Evolutionary conservation across 2,797 vertebrate species (phyloP).

Genomic region (Pithecia hirsuta): DNA sequence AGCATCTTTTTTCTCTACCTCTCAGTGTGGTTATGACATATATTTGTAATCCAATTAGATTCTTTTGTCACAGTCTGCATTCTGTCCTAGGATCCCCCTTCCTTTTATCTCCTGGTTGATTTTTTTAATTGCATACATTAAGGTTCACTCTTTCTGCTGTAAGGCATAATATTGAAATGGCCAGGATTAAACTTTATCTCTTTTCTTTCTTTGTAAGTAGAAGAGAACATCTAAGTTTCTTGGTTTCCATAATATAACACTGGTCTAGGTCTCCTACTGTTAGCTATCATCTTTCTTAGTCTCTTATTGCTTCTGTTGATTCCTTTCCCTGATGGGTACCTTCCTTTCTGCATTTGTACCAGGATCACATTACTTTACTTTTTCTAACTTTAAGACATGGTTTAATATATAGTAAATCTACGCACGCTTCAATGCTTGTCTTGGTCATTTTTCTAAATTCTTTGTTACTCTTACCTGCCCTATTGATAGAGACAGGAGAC

Average conservation of each 20-base stretch:
- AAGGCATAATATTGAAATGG: background rate
- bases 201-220: background rate
- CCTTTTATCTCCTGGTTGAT: background rate
- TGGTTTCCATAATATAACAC: background rate
- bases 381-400: background rate
- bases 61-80: background rate
- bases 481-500: background rate
- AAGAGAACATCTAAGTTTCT: background rate
- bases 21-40: background rate
- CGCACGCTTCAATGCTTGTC: background rate
- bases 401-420: background rate
- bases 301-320: background rate
- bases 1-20: background rate
- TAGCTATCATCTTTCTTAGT: background rate
- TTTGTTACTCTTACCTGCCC: background rate
- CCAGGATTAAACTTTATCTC: background rate
- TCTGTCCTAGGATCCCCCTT: background rate
- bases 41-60: background rate
- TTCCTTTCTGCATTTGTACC: background rate
- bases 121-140: background rate
- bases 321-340: background rate
- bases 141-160: background rate
- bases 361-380: background rate
- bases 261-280: background rate
- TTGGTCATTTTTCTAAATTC: background rate